phyloP scores from a whole-genome alignment of 2,797 vertebrate genomes.

The Stomatorhinus walkeri region DNA sequence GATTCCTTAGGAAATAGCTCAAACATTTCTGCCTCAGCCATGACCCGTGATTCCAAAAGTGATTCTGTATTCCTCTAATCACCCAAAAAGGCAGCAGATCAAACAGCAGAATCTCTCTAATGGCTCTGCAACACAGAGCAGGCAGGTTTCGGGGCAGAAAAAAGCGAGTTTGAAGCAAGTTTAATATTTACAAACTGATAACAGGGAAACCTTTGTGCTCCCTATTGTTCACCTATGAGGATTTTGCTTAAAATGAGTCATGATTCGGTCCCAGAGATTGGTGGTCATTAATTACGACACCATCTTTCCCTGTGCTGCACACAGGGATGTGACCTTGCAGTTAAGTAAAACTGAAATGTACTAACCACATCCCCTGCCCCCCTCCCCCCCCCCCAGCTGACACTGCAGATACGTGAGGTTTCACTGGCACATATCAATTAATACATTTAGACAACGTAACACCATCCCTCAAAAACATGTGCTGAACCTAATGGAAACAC shows the following conservation, averaged over 20 bases:
- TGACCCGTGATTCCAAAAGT: slow-evolving; percentile 26
- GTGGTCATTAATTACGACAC: not conserved
- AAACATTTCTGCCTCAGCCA: slow-evolving; percentile 20
- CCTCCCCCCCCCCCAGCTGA: not conserved
- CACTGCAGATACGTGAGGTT: not conserved
- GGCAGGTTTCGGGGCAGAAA: not conserved
- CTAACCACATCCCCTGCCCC: not conserved
- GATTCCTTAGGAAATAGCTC: slow-evolving; percentile 6
- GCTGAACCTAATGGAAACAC: not conserved
- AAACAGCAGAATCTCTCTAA: slow-evolving; percentile 28
- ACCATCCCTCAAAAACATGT: not conserved
- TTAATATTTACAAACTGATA: not conserved
- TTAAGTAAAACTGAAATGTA: not conserved
- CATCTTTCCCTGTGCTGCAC: not conserved
- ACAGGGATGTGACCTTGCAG: not conserved
- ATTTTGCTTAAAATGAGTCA: not conserved
- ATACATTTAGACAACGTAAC: not conserved
- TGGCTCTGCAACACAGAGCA: slow-evolving; percentile 21
- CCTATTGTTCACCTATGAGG: not conserved
- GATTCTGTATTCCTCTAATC: slow-evolving; percentile 31
- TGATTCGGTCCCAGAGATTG: not conserved
- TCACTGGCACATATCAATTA: not conserved
- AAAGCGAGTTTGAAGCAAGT: not conserved
- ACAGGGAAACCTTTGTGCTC: not conserved
- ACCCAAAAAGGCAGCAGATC: slow-evolving; percentile 28